Evolutionary conservation across 2,113 vertebrate genomes (phyloP).

Genomic region (Meriones unguiculatus): DNA sequence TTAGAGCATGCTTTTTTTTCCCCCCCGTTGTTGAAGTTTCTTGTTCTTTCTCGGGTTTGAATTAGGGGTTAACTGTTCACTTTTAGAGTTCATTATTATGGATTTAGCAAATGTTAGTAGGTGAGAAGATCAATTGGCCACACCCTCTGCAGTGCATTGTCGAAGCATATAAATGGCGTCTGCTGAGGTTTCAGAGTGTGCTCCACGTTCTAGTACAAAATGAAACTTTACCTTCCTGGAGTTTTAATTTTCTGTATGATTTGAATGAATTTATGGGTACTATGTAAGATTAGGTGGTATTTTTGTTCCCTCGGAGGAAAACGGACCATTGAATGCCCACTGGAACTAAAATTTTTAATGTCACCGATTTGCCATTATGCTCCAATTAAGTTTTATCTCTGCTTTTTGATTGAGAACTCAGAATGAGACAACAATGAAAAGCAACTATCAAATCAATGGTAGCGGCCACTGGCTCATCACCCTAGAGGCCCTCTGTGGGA

Average conservation of each 20-base stretch:
- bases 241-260: background rate
- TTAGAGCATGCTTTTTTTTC: background rate
- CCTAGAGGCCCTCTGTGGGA: background rate
- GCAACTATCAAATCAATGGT: background rate
- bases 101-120: slow-evolving; percentile 4
- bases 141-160: background rate
- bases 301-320: background rate
- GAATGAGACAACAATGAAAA: background rate
- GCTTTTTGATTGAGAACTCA: background rate
- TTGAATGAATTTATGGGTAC: background rate
- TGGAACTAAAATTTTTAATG: background rate
- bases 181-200: background rate
- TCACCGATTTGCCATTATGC: background rate
- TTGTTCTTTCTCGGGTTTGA: slow-evolving; percentile 13
- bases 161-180: background rate
- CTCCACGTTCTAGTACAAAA: background rate
- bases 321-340: background rate
- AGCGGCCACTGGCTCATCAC: background rate
- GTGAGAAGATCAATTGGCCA: background rate
- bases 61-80: background rate
- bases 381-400: background rate
- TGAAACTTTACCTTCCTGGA: background rate
- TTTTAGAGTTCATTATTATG: background rate
- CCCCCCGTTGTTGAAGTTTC: background rate
- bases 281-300: background rate